These are phyloP conservation scores for rabbit (Oryctolagus cuniculus) DNA, from an alignment of 2,113 vertebrate species.

Conservation along the genomic window mOryCun1.1 NC_091442.1:77570001-77570500, in stretches of 20 bases:
- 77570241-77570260: not conserved
- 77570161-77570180: not conserved
- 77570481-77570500: constrained; percentile 6
- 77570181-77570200: not conserved
- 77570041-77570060: not conserved
- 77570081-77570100: not conserved
- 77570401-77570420: constrained; percentile 14
- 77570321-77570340: not conserved
- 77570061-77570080: not conserved
- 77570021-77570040: not conserved
- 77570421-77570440: constrained; percentile 3
- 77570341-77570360: not conserved
- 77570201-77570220: not conserved
- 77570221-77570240: not conserved
- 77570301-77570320: not conserved
- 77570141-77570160: too few species aligned
- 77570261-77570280: not conserved
- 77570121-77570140: too few species aligned
- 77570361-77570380: constrained; percentile 1
- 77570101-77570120: not conserved
- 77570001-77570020: not conserved
- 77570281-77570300: not conserved
- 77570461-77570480: not conserved
- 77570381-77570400: not conserved
- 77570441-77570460: not conserved